Evolutionary conservation across 2,888 invertebrate species (phyloP).

Genomic region (Drosophila falleni): DNA sequence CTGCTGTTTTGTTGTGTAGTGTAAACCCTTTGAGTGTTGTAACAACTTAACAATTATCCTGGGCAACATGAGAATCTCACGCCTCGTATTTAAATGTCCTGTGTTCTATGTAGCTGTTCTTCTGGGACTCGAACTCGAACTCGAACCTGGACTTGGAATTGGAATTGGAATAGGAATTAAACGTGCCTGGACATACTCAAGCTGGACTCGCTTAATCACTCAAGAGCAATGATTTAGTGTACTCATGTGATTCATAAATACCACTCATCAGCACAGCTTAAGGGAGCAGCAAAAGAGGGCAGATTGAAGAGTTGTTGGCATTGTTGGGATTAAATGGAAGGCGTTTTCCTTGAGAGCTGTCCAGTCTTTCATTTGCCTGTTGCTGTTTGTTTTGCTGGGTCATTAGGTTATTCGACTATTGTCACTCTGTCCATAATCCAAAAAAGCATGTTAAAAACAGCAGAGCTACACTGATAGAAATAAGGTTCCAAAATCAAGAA

Average conservation of each 20-base stretch:
- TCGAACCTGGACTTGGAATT: no score
- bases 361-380: conserved; percentile 15
- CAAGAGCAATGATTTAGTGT: conserved; percentile 65
- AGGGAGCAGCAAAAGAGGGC: neutral
- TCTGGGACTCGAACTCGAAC: no score
- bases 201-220: conserved; percentile 54
- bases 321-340: neutral
- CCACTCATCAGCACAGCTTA: conserved; percentile 61
- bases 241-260: conserved; percentile 81
- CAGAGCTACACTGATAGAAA: no score
- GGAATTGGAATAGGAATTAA: neutral
- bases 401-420: conserved; percentile 50
- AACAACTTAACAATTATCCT: conserved; percentile 55
- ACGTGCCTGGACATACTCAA: conserved; percentile 45
- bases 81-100: conserved; percentile 52
- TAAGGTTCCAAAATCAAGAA: no score
- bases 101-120: no score
- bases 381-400: conserved; percentile 29
- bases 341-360: neutral
- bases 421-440: conserved; percentile 30
- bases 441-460: conserved; percentile 14
- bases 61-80: conserved; percentile 48
- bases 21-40: conserved; percentile 8
- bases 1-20: conserved; percentile 15
- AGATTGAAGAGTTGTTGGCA: neutral